These are phyloP conservation scores for Drosophila willistoni DNA, from an alignment of 1,140 invertebrate genomes.

Conservation along the genomic window DNA sequence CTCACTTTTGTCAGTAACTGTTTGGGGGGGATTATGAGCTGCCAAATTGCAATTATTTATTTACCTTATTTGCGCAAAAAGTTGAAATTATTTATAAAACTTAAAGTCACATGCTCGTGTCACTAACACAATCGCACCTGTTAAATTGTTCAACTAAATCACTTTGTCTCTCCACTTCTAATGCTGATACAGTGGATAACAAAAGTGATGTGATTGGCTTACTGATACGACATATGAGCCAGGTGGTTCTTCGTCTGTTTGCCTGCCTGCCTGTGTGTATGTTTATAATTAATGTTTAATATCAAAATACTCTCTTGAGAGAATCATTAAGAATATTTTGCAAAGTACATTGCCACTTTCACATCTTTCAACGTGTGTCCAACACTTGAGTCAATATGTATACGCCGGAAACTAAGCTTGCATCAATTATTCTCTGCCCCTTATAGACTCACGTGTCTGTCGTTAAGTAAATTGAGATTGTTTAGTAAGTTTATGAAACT, in stretches of 20 bases:
- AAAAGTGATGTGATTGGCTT: conserved; percentile 22
- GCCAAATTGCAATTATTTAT: conserved; percentile 51
- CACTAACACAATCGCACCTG: conserved; percentile 21
- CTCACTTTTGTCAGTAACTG: conserved; percentile 42
- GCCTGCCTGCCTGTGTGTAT: neutral
- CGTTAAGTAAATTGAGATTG: neutral
- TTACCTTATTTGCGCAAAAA: conserved; percentile 60
- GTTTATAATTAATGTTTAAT: neutral
- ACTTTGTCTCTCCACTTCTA: conserved; percentile 20
- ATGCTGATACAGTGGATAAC: conserved; percentile 21
- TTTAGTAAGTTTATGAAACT: neutral
- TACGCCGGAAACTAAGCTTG: neutral
- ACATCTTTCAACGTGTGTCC: neutral
- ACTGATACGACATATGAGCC: conserved; percentile 29
- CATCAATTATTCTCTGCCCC: neutral
- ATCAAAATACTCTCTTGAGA: neutral
- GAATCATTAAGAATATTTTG: neutral
- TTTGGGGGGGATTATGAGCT: conserved; percentile 33
- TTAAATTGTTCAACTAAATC: conserved; percentile 44
- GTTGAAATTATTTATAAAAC: conserved; percentile 53
- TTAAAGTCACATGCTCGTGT: conserved; percentile 59
- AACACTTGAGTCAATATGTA: conserved; percentile 9
- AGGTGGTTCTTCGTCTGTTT: neutral
- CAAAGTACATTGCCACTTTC: conserved; percentile 2
- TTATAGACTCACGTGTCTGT: no score